Percentiles rank a stretch among this genome's conserved stretches.
phyloP scores from a whole-genome alignment of 2,797 vertebrate species.

The Delichon dasypus region DNA sequence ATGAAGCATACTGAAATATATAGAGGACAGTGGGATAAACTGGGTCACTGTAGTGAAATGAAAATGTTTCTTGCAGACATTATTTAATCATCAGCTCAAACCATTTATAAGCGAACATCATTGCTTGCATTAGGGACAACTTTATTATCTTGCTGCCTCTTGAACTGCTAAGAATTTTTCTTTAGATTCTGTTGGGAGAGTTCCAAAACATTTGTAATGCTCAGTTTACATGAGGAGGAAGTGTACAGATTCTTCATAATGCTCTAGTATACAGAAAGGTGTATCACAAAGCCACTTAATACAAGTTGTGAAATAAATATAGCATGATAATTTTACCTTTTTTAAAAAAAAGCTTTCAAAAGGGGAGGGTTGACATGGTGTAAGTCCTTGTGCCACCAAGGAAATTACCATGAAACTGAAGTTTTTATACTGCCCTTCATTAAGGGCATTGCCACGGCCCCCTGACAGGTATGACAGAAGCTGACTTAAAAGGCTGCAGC shows the following conservation, averaged over 20 bases:
- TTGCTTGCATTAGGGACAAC: not conserved
- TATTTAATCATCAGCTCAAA: not conserved
- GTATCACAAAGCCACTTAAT: not conserved
- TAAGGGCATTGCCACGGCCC: not conserved
- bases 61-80: not conserved
- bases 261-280: not conserved
- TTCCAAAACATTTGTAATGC: not conserved
- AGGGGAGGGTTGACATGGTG: rapidly evolving
- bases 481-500: not conserved
- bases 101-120: not conserved
- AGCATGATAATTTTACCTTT: not conserved
- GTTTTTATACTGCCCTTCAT: not conserved
- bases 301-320: not conserved
- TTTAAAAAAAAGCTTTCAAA: not conserved
- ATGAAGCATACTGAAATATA: not conserved
- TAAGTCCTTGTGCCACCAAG: not conserved
- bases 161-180: not conserved
- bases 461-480: not conserved
- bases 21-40: not conserved
- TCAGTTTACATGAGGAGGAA: not conserved
- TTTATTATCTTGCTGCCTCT: not conserved
- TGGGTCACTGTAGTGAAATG: not conserved
- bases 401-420: not conserved
- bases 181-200: not conserved
- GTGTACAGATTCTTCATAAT: not conserved